Evolutionary conservation across 2,113 vertebrate genomes (phyloP), one percentile per base, ranked within the genome.

Genomic region (Symphodus melops): DNA sequence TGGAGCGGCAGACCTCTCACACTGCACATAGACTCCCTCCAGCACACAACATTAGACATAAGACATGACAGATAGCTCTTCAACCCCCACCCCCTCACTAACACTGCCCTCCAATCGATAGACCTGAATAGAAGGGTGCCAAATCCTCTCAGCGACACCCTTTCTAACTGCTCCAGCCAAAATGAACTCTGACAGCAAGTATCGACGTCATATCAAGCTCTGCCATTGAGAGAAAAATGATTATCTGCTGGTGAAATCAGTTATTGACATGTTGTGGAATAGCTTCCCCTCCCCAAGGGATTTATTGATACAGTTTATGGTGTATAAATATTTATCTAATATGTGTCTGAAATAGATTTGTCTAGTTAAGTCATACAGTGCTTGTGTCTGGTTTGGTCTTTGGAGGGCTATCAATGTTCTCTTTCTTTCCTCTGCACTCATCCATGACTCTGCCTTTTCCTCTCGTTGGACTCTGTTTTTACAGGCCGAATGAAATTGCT

Each of bases 261-360:
- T 95, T 99, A 98, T 99, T 95, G 97, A 97, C 97, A 97, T 70
- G 92, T 91, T 93, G 92, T 90, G 94, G 94, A 97, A 97, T 97
- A 96, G 96, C 95, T 95, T 96, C 95, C 92, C 93, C 53, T 67
- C 64, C 94, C 88, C 49, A 14, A 37, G 67, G 86, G 95, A 93
- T 93, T 94, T 95, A 97, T 98, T 96, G 97, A 97, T 96, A 96
- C 90, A 95, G 95, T 95, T 97, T 96, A 97, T 97, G 94, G 63
- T 93, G 94, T 96, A 97, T 97, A 97, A 97, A 99, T 97, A 97
- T 98, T 96, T 97, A 98, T 98, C 96, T 96, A 95, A 95, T 96
- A 96, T 94, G 95, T 96, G 96, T 97, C 96, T 96, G 94, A 95
- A 96, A 96, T 96, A 95, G 93, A 94, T 94, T 91, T 95, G 77